A percentile compares a stretch with the other conserved stretches of the same genome.
Evolutionary conservation across 1,140 invertebrate genomes (phyloP).

Genomic region (Apis florea): DNA sequence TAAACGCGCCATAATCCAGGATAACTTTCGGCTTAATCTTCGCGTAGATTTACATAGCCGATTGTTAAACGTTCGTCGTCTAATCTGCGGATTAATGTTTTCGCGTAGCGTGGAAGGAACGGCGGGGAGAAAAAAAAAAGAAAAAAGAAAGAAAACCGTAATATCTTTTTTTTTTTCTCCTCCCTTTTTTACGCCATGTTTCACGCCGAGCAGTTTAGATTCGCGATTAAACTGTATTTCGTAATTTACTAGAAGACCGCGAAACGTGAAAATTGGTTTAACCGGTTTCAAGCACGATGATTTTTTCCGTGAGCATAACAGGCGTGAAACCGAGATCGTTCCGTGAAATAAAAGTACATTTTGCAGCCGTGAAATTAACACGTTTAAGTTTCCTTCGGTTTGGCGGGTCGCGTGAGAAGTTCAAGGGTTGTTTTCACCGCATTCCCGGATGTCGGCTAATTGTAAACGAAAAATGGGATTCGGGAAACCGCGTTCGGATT

Average conservation of each 20-base stretch:
- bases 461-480: neutral
- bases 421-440: conserved; percentile 22
- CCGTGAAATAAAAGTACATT: neutral
- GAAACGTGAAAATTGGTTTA: neutral
- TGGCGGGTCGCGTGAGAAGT: conserved; percentile 8
- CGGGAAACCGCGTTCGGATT: too few relatives aligned
- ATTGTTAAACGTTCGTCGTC: conserved; percentile 40
- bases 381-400: neutral
- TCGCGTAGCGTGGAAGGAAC: neutral
- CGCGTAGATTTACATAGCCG: conserved; percentile 43
- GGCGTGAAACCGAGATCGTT: neutral
- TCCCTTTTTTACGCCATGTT: neutral
- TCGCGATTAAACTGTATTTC: neutral
- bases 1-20: conserved; percentile 54
- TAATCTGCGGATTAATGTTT: conserved; percentile 21
- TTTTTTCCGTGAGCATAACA: too few relatives aligned
- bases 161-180: neutral
- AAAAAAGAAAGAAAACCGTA: neutral
- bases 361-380: conserved; percentile 10
- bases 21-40: conserved; percentile 55
- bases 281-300: neutral
- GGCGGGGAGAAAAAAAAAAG: neutral
- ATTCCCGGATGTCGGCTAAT: neutral
- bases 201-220: neutral
- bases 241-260: neutral